Percentiles rank a stretch among this genome's conserved stretches.
Conservation (phyloP, 2,888 invertebrate species). For the Diarsia mendica region DNA sequence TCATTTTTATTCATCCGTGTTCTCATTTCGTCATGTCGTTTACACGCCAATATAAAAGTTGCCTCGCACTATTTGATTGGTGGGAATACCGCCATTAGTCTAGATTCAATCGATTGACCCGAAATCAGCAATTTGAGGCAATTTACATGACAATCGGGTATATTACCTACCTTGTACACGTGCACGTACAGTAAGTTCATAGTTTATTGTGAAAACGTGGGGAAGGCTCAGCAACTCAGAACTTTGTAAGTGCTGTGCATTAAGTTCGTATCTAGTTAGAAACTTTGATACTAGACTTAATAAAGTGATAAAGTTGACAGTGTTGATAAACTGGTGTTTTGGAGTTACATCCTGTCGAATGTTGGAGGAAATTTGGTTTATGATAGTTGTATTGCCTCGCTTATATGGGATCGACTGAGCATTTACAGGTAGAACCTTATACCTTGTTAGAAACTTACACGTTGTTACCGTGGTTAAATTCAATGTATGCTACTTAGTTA, state of each 20-base stretch:
- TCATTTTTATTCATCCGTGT: conserved; percentile 37
- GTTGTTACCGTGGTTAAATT: background rate
- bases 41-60: conserved; percentile 44
- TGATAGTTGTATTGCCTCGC: conserved; percentile 7
- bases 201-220: conserved; percentile 45
- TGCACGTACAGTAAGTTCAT: conserved; percentile 27
- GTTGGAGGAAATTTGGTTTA: conserved; percentile 43
- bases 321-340: conserved; percentile 51
- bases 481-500: background rate
- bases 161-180: conserved; percentile 18
- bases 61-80: conserved; percentile 24
- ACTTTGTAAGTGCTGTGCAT: conserved; percentile 47
- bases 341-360: conserved; percentile 42
- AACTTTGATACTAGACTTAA: conserved; percentile 55
- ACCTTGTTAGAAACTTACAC: background rate
- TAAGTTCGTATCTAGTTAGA: conserved; percentile 48
- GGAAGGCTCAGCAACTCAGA: conserved; percentile 26
- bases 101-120: conserved; percentile 49
- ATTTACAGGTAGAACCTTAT: conserved; percentile 5
- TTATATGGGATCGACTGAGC: background rate
- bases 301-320: conserved; percentile 55
- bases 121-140: conserved; percentile 45
- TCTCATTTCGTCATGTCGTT: conserved; percentile 33
- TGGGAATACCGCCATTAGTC: conserved; percentile 47
- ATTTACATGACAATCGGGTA: conserved; percentile 37